Evolutionary conservation across 2,797 vertebrate species (phyloP).

Genomic region (Fistularia commersonii): DNA sequence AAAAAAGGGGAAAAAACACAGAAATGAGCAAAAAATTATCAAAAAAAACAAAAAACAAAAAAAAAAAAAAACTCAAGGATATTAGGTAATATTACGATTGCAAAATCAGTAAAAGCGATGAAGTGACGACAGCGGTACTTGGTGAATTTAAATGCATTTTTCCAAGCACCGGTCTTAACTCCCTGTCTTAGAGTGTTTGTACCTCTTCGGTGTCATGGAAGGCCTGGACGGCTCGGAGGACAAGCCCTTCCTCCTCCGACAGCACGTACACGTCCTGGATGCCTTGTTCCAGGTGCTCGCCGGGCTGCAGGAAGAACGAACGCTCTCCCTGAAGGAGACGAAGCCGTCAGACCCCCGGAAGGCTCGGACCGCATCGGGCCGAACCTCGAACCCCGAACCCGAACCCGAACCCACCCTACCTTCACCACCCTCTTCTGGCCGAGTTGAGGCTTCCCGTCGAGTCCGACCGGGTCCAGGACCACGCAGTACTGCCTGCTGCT

Average conservation of each 20-base stretch:
- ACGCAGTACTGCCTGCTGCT: slow-evolving; percentile 85
- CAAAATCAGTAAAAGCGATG: too few species aligned
- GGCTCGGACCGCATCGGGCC: not conserved
- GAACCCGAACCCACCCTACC: slow-evolving; percentile 58
- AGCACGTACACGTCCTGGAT: slow-evolving; percentile 87
- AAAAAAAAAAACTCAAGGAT: too few species aligned
- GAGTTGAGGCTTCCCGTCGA: slow-evolving; percentile 84
- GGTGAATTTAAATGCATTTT: too few species aligned
- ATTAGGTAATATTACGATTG: too few species aligned
- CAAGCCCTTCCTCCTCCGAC: slow-evolving; percentile 86
- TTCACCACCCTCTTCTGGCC: slow-evolving; percentile 88
- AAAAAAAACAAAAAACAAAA: too few species aligned
- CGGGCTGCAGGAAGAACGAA: slow-evolving; percentile 88
- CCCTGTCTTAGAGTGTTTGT: not conserved
- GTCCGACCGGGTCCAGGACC: slow-evolving; percentile 81
- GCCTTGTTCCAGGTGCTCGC: slow-evolving; percentile 79
- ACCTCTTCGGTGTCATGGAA: slow-evolving; percentile 67
- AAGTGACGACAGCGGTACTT: too few species aligned
- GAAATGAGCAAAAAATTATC: too few species aligned
- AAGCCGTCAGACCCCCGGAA: not conserved
- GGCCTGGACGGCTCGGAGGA: slow-evolving; percentile 81
- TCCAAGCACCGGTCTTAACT: too few species aligned
- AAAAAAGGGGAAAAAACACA: too few species aligned
- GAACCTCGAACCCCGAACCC: not conserved
- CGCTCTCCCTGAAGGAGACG: slow-evolving; percentile 79